Evolutionary conservation across 2,888 invertebrate species (phyloP).

Genomic region (Epinotia ramella): DNA sequence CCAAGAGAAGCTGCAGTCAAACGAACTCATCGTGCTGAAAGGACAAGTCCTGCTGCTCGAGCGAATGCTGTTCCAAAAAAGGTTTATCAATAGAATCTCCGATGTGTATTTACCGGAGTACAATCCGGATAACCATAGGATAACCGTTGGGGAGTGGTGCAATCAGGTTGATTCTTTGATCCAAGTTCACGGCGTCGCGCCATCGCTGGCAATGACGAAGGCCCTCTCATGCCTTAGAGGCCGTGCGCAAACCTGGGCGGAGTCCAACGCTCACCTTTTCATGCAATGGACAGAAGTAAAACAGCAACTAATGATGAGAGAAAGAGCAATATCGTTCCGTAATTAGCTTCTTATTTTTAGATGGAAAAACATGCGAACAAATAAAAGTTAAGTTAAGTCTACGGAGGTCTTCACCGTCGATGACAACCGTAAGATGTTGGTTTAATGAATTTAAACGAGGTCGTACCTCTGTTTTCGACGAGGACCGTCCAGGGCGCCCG

Average conservation of each 20-base stretch:
- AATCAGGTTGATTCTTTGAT: conserved; percentile 14
- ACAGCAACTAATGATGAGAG: conserved; percentile 3
- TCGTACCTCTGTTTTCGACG: too few relatives aligned
- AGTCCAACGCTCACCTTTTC: conserved; percentile 24
- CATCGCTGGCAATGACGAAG: conserved; percentile 17
- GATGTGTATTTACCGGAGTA: conserved; percentile 22
- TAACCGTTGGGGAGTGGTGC: conserved; percentile 25
- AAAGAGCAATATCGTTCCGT: too few relatives aligned
- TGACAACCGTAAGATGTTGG: too few relatives aligned
- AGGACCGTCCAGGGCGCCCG: too few relatives aligned
- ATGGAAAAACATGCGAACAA: too few relatives aligned
- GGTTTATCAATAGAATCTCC: neutral
- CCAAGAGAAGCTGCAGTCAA: conserved; percentile 1
- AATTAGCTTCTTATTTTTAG: too few relatives aligned
- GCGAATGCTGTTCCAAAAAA: conserved; percentile 8
- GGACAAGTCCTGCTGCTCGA: conserved; percentile 20
- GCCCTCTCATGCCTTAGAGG: conserved; percentile 20
- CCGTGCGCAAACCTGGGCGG: conserved; percentile 25
- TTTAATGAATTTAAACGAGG: too few relatives aligned
- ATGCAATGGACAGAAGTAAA: conserved; percentile 13
- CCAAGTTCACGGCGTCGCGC: conserved; percentile 6
- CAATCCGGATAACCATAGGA: conserved; percentile 16
- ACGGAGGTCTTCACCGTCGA: too few relatives aligned
- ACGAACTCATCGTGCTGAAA: conserved; percentile 19
- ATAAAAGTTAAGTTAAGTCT: too few relatives aligned